phyloP scores from a whole-genome alignment of 37 sponge, comb jelly and placozoan species.

The Chondrosia reniformis region DNA sequence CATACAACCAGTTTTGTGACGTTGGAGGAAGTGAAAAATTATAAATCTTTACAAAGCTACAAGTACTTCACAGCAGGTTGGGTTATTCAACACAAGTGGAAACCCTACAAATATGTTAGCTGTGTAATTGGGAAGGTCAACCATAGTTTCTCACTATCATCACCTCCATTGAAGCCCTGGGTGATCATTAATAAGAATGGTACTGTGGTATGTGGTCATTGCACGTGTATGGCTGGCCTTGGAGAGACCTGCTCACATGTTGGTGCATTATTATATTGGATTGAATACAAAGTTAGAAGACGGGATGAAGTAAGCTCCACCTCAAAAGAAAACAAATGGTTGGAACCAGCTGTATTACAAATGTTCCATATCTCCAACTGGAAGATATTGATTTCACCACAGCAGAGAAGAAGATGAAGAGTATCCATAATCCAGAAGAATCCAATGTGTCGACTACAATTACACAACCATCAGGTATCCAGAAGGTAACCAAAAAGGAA shows the following conservation, averaged over 20 bases:
- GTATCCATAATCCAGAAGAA: too few relatives aligned
- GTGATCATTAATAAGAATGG: not conserved
- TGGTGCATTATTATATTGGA: not conserved
- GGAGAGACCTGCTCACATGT: not conserved
- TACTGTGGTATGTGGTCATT: not conserved
- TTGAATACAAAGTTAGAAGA: not conserved
- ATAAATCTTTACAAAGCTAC: conserved; percentile 47
- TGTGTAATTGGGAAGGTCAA: not conserved
- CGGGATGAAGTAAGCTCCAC: too few relatives aligned
- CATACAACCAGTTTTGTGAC: conserved; percentile 49
- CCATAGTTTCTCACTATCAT: not conserved
- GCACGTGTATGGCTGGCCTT: too few relatives aligned
- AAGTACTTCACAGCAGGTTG: conserved; percentile 56
- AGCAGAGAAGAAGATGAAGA: not conserved
- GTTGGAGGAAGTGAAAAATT: conserved; percentile 44
- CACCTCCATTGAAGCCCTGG: too few relatives aligned
- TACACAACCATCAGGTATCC: not conserved
- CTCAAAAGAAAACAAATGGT: too few relatives aligned
- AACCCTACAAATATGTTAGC: too few relatives aligned
- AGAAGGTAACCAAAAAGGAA: too few relatives aligned
- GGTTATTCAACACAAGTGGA: too few relatives aligned
- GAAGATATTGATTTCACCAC: not conserved
- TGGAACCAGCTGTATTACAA: not conserved
- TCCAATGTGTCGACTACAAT: not conserved
- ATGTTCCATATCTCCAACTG: not conserved